Conservation (phyloP, 2,113 vertebrate genomes). For the Rallus limicola region DNA sequence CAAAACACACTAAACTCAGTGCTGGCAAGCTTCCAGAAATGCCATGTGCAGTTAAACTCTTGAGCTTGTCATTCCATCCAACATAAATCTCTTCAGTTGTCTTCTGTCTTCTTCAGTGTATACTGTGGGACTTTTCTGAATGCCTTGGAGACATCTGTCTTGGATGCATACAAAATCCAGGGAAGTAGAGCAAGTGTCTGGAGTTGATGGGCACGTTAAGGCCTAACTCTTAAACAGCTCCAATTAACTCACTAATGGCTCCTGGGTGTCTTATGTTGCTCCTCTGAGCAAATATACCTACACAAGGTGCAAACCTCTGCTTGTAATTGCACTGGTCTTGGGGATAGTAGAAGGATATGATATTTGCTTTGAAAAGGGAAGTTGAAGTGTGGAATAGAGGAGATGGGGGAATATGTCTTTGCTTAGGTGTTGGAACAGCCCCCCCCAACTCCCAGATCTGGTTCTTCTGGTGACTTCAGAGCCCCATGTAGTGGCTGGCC, state of each 20-base stretch:
- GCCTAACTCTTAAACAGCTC: background rate
- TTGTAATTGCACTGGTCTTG: background rate
- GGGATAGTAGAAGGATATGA: no score
- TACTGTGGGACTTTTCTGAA: background rate
- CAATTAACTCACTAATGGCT: background rate
- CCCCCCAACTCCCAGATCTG: background rate
- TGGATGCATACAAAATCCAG: background rate
- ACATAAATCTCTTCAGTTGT: slow-evolving; percentile 47
- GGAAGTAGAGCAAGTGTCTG: background rate
- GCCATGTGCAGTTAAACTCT: slow-evolving; percentile 60
- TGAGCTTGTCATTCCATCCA: slow-evolving; percentile 69
- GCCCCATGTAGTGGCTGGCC: background rate
- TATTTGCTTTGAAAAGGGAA: no score
- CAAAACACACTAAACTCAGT: slow-evolving; percentile 72
- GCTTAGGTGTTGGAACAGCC: background rate
- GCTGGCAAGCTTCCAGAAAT: slow-evolving; percentile 72
- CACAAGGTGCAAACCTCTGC: background rate
- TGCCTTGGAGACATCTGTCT: slow-evolving; percentile 36
- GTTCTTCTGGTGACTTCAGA: background rate
- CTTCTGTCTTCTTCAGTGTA: slow-evolving; percentile 5
- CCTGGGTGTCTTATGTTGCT: background rate
- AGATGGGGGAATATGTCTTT: background rate
- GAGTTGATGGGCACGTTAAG: background rate
- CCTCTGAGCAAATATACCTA: background rate
- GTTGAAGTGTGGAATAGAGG: background rate